These are phyloP conservation scores for Pelvicachromis taeniatus DNA, from an alignment of 2,113 vertebrate species.

Conservation along the genomic window DNA sequence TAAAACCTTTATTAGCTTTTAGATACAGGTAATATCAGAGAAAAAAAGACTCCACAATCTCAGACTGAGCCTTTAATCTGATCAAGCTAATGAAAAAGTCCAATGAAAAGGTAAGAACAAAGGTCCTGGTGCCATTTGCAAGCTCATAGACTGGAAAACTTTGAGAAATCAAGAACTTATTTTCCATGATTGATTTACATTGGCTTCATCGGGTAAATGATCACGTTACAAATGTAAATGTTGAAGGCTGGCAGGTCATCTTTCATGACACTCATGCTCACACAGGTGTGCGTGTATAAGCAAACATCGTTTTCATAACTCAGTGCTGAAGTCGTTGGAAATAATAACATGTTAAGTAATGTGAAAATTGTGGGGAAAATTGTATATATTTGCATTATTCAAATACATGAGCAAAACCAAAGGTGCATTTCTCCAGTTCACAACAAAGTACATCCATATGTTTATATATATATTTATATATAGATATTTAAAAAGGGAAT, in stretches of 20 bases:
- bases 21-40: not conserved
- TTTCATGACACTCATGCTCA: not conserved
- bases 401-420: rapidly evolving
- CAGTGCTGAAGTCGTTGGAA: not conserved
- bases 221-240: slow-evolving; percentile 30
- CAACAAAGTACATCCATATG: not conserved
- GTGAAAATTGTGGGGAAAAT: not conserved
- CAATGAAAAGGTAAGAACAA: not conserved
- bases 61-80: not conserved
- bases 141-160: not conserved
- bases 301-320: slow-evolving; percentile 6
- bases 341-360: not conserved
- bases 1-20: not conserved
- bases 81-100: not conserved
- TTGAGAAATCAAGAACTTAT: not conserved
- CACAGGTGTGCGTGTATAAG: not conserved
- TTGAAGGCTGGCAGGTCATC: not conserved
- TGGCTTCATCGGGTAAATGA: not conserved
- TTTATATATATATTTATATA: not conserved
- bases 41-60: not conserved
- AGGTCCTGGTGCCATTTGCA: not conserved
- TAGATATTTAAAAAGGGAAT: not conserved
- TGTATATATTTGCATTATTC: not conserved
- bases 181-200: not conserved
- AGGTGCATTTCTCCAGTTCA: not conserved